Base-by-base conservation (phyloP, 1,140 invertebrate genomes). In the Drosophila tropicalis region DNA sequence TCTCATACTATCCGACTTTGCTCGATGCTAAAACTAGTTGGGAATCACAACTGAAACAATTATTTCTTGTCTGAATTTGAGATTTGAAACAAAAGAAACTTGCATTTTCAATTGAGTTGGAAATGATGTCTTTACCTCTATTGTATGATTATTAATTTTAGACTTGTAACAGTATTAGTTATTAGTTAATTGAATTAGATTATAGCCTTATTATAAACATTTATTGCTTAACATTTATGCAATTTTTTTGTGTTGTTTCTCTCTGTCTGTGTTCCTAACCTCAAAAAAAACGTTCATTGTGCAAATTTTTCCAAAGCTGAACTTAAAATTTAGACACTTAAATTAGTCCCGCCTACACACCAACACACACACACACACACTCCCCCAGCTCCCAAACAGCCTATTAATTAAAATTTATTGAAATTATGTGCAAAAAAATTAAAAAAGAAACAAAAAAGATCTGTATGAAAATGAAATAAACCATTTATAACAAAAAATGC, bases 91-190 rank as follows among this genome's bases (percentile, higher is more conserved):
- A n/a, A 29, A 29, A 29, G 1, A 29, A 29, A 29, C 5, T 29
- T 29, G 34, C 34, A 36, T 36, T 36, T 36, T 12, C 10, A 39
- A 3, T 39, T 39, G 36, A 29, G 13, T 56, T 56, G 25, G 25
- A 34, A 61, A 44, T 64, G 44, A 58, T 64, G 57, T 74, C 19
- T 74, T 25, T 25, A 61, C 32, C 63, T 64, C 63, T 74, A 76
- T 44, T 76, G 66, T 70, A 76, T 54, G 76, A 74, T 76, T 70
- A 58, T 76, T 76, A 64, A 60, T 19, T 62, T 67, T 85, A 86
- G 84, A 75, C 77, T 81, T 86, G 77, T 83, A 87, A 89, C 84
- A 89, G 84, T 89, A 89, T 89, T 89, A 89, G 84, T 90, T 89
- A 89, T 89, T 89, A 89, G 84, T 84, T 89, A 89, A 89, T 89